Percentiles rank a stretch among this genome's conserved stretches.
phyloP scores from a whole-genome alignment of 2,797 vertebrate genomes.

The Syngnathus rostellatus region DNA sequence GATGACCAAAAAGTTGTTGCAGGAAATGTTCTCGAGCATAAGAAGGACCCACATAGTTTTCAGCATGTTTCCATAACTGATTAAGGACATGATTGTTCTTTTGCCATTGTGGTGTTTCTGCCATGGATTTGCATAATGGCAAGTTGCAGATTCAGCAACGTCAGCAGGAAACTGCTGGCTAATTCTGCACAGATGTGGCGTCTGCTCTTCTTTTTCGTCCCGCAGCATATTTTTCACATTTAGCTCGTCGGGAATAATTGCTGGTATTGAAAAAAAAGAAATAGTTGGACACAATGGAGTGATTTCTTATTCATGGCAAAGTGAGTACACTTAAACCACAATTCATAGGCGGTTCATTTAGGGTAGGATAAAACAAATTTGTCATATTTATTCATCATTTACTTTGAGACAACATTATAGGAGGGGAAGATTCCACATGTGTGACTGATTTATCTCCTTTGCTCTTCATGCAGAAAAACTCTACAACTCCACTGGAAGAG shows the following conservation, averaged over 20 bases:
- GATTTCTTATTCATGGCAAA: conserved; percentile 15
- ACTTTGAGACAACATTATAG: conserved; percentile 4
- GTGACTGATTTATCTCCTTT: conserved; percentile 33
- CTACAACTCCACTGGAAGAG: conserved; percentile 88
- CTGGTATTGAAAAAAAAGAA: conserved; percentile 13
- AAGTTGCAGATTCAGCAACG: conserved; percentile 44
- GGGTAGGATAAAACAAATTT: conserved; percentile 5
- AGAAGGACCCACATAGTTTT: conserved; percentile 20
- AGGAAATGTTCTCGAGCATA: conserved; percentile 31
- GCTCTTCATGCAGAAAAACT: conserved; percentile 80
- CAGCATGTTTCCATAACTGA: conserved; percentile 37
- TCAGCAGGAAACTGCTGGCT: conserved; percentile 56
- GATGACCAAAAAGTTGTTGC: conserved; percentile 13
- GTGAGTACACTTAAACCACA: not conserved
- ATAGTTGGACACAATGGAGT: conserved; percentile 16
- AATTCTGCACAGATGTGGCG: conserved; percentile 58
- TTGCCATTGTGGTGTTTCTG: conserved; percentile 33
- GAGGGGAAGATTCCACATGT: conserved; percentile 14
- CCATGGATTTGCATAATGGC: conserved; percentile 39
- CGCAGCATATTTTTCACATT: conserved; percentile 36
- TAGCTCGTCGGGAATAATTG: conserved; percentile 29
- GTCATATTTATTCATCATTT: conserved; percentile 10
- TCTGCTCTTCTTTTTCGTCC: conserved; percentile 34
- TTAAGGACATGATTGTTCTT: conserved; percentile 38
- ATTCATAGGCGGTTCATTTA: conserved; percentile 8